These are phyloP conservation scores for Temnothorax unifasciatus DNA, from an alignment of 2,888 invertebrate genomes.

Conservation along the genomic window DNA sequence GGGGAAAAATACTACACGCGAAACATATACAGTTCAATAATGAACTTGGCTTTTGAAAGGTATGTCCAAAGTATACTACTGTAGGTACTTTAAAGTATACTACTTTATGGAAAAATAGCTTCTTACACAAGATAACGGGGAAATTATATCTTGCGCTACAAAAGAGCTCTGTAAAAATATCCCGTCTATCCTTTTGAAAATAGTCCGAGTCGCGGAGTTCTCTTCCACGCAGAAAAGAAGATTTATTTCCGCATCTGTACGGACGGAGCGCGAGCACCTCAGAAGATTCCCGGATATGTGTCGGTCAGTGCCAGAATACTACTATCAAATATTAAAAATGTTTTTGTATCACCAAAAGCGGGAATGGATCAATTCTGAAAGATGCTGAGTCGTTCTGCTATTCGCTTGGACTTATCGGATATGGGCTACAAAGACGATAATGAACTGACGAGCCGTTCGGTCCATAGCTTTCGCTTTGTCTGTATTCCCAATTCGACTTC, in stretches of 20 bases:
- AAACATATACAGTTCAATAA: neutral
- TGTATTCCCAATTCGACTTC: constrained; percentile 44
- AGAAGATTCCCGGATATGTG: neutral
- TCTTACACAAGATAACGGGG: constrained; percentile 44
- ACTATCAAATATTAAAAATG: constrained; percentile 36
- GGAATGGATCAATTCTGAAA: neutral
- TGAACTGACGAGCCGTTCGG: constrained; percentile 40
- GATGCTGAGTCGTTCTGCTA: constrained; percentile 15
- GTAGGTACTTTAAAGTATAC: neutral
- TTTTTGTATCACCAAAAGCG: constrained; percentile 14
- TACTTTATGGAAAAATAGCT: constrained; percentile 40
- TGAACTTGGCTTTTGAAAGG: constrained; percentile 26
- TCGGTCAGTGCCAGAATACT: neutral
- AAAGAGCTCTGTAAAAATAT: constrained; percentile 39
- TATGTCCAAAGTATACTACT: constrained; percentile 5
- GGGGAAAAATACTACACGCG: neutral
- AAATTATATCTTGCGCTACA: constrained; percentile 50
- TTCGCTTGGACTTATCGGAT: constrained; percentile 38
- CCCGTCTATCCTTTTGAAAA: constrained; percentile 41
- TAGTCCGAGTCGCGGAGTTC: constrained; percentile 7
- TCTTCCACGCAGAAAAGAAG: constrained; percentile 22
- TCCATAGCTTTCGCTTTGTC: constrained; percentile 36
- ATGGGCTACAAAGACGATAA: constrained; percentile 44
- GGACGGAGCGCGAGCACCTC: neutral
- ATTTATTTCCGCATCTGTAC: constrained; percentile 42